Percentiles rank a stretch among this genome's conserved stretches.
These are phyloP conservation scores for Lathamus discolor DNA, from an alignment of 2,113 vertebrate species.

Conservation along the genomic window DNA sequence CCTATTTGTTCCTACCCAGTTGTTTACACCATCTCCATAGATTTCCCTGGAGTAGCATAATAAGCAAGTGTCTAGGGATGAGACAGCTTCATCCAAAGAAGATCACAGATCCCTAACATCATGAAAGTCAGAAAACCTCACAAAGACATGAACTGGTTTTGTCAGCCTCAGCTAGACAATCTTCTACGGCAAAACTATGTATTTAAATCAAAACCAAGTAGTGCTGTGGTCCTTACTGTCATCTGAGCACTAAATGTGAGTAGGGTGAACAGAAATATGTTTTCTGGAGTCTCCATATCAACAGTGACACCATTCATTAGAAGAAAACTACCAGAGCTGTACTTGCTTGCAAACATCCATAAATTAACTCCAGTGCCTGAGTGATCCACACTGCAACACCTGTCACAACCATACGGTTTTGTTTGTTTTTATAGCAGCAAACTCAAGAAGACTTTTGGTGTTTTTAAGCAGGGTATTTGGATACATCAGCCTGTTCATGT, in stretches of 20 bases:
- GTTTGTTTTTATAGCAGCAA: background rate
- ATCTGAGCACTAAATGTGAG: background rate
- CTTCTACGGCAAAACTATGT: background rate
- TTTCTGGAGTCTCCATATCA: background rate
- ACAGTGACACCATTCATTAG: background rate
- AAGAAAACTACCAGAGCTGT: background rate
- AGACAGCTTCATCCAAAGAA: background rate
- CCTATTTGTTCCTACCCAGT: background rate
- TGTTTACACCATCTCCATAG: background rate
- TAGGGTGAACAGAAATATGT: background rate
- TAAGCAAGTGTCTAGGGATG: background rate
- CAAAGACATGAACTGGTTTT: background rate
- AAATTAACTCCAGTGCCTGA: background rate
- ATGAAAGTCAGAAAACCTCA: background rate
- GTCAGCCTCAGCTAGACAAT: rapidly evolving
- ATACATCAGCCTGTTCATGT: background rate
- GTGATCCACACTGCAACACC: background rate
- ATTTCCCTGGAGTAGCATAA: background rate
- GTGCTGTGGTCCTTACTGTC: background rate
- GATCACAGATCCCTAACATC: background rate
- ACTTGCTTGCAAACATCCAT: background rate
- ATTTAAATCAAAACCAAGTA: background rate
- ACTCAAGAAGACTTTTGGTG: background rate
- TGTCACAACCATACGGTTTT: background rate
- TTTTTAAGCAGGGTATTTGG: background rate